A percentile compares a stretch with the other conserved stretches of the same genome.
Evolutionary conservation across 2,888 invertebrate species (phyloP).

Genomic region (Spodoptera picta): DNA sequence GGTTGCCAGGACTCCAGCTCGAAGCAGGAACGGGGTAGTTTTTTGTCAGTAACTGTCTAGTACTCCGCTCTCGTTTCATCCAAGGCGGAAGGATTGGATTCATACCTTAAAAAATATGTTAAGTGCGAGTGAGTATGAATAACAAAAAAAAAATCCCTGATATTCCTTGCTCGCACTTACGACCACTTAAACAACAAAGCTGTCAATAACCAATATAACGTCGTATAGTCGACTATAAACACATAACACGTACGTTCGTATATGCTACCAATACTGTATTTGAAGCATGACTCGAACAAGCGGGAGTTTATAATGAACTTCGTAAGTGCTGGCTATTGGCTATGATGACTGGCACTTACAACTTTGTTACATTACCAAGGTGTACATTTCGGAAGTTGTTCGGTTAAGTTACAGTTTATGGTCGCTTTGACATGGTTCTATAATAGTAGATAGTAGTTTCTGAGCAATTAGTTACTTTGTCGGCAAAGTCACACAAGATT

Average conservation of each 20-base stretch:
- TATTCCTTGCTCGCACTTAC: too few species aligned
- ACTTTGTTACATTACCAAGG: conserved; percentile 34
- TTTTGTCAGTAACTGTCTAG: too few species aligned
- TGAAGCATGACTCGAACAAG: conserved; percentile 30
- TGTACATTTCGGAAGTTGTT: conserved; percentile 9
- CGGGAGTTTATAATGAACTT: conserved; percentile 47
- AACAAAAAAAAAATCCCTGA: too few species aligned
- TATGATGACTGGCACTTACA: conserved; percentile 44
- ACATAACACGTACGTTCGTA: conserved; percentile 4
- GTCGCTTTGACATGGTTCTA: conserved; percentile 11
- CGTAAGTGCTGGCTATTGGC: conserved; percentile 38
- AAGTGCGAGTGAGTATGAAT: too few species aligned
- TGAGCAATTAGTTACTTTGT: neutral
- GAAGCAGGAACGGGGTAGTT: too few species aligned
- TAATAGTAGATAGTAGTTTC: conserved; percentile 9
- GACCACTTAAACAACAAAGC: too few species aligned
- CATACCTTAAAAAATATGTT: too few species aligned
- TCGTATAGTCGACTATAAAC: neutral
- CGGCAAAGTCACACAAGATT: too few species aligned
- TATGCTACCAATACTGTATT: conserved; percentile 7
- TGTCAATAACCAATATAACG: too few species aligned
- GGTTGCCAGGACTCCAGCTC: too few species aligned
- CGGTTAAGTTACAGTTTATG: conserved; percentile 13
- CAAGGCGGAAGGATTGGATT: too few species aligned
- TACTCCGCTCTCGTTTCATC: too few species aligned